Evolutionary conservation across 1,140 invertebrate genomes (phyloP).

Genomic region (Calosoma granatense): DNA sequence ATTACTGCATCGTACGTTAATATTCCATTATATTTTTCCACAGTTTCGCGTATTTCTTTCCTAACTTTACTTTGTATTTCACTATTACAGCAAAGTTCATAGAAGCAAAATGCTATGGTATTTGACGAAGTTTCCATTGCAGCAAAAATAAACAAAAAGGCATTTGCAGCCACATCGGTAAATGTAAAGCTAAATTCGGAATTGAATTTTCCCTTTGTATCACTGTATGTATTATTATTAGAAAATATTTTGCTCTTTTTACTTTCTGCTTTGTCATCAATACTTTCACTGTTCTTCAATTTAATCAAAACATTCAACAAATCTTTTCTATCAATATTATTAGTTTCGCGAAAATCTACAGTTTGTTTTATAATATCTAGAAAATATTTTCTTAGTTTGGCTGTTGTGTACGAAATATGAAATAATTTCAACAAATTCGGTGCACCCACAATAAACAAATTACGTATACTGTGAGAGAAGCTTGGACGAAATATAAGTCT

Average conservation of each 20-base stretch:
- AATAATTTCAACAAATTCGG: neutral
- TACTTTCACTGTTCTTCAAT: neutral
- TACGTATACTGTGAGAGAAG: neutral
- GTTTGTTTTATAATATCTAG: slow-evolving; percentile 41
- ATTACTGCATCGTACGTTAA: slow-evolving; percentile 29
- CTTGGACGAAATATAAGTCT: neutral
- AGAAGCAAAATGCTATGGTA: slow-evolving; percentile 36
- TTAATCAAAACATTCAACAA: slow-evolving; percentile 40
- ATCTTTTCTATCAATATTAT: slow-evolving; percentile 39
- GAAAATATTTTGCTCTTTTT: too few relatives aligned
- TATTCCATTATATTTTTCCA: slow-evolving; percentile 28
- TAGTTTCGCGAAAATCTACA: slow-evolving; percentile 35
- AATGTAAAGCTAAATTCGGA: neutral
- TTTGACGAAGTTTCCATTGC: slow-evolving; percentile 50
- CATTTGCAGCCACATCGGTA: slow-evolving; percentile 27
- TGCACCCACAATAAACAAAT: neutral
- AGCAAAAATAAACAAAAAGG: slow-evolving; percentile 38
- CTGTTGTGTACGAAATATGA: neutral
- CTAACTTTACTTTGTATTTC: slow-evolving; percentile 38
- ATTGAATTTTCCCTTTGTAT: too few relatives aligned
- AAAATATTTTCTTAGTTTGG: slow-evolving; percentile 31
- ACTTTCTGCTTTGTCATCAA: neutral
- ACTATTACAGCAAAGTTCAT: slow-evolving; percentile 40
- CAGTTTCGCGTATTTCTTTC: slow-evolving; percentile 37
- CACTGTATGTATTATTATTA: too few relatives aligned